phyloP scores from a whole-genome alignment of 2,113 vertebrate species.

The Hystrix brachyura region DNA sequence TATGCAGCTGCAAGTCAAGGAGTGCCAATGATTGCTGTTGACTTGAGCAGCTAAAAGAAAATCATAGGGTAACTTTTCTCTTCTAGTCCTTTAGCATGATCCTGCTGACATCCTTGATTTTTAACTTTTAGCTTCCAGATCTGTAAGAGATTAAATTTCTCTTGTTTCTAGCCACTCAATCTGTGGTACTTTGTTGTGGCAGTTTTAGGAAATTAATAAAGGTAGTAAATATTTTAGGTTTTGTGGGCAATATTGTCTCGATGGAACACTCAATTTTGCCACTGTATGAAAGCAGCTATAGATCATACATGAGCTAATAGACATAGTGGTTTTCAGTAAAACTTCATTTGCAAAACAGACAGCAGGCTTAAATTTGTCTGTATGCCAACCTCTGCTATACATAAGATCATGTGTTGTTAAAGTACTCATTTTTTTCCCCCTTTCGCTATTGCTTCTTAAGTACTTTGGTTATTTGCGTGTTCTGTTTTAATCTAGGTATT shows the following conservation, averaged over 20 bases:
- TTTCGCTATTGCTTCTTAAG: neutral
- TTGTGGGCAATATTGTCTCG: neutral
- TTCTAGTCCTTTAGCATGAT: neutral
- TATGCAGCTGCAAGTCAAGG: neutral
- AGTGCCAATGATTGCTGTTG: neutral
- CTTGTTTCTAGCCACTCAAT: neutral
- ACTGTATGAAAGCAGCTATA: neutral
- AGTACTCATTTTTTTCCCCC: neutral
- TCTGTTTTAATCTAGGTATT: neutral
- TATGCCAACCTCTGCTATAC: neutral
- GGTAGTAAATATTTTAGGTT: neutral
- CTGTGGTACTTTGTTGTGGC: neutral
- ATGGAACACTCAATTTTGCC: neutral
- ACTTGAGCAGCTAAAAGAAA: constrained; percentile 3
- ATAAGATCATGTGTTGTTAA: neutral
- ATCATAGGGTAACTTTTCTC: neutral
- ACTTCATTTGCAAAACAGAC: neutral
- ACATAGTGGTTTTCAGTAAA: neutral
- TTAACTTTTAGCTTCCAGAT: neutral
- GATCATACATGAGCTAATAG: neutral
- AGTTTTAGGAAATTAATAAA: neutral
- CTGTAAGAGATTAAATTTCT: neutral
- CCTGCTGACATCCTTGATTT: neutral
- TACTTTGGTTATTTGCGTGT: neutral
- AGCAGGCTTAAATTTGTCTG: neutral